Conservation (phyloP, 2,888 invertebrate species). For the Chloroclystis v-ata region DNA sequence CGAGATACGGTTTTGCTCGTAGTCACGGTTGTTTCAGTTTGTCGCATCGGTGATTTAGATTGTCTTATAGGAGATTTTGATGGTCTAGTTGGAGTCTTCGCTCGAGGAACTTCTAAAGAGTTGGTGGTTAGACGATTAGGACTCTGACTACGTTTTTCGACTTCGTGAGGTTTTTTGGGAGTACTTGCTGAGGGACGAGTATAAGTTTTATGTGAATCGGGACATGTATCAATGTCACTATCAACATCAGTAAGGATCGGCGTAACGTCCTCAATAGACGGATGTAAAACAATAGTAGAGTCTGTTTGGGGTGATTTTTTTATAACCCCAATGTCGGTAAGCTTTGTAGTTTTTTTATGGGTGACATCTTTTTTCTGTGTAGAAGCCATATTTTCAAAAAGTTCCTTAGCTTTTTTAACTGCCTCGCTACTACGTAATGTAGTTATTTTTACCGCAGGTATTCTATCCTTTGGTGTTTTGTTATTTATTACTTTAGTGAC, state of each 20-base stretch:
- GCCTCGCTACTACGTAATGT: constrained; percentile 79
- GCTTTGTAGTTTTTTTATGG: constrained; percentile 51
- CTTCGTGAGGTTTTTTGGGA: constrained; percentile 26
- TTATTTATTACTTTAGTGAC: constrained; percentile 45
- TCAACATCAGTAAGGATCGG: constrained; percentile 41
- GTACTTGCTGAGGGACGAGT: constrained; percentile 37
- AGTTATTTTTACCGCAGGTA: constrained; percentile 56
- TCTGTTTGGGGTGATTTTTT: constrained; percentile 54
- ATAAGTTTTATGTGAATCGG: constrained; percentile 23
- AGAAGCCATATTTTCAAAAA: constrained; percentile 82
- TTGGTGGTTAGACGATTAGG: constrained; percentile 40
- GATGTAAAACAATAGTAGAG: constrained; percentile 42
- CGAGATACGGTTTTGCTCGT: constrained; percentile 40
- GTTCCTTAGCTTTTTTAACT: constrained; percentile 83
- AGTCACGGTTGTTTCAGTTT: constrained; percentile 36
- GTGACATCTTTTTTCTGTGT: constrained; percentile 49
- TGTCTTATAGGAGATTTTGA: constrained; percentile 37
- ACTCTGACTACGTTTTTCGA: constrained; percentile 44
- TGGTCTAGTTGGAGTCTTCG: constrained; percentile 38
- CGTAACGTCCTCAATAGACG: constrained; percentile 43
- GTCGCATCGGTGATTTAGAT: constrained; percentile 46
- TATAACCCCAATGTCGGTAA: constrained; percentile 71
- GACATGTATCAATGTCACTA: constrained; percentile 37
- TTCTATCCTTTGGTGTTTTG: constrained; percentile 43
- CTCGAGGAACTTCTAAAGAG: constrained; percentile 46